phyloP scores from a whole-genome alignment of 2,888 invertebrate species.

The Ornithoptera alexandrae region DNA sequence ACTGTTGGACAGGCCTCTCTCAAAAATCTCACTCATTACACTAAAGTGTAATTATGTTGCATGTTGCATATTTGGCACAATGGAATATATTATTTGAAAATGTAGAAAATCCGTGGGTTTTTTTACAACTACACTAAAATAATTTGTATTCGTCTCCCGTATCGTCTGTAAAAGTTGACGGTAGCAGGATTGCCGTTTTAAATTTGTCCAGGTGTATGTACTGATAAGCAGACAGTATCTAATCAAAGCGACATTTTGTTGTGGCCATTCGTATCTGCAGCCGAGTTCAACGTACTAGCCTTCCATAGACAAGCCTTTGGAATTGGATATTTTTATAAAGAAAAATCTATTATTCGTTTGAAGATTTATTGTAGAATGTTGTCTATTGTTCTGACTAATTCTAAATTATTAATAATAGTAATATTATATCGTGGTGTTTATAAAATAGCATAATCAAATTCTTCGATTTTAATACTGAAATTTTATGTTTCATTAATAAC shows the following conservation, averaged over 20 bases:
- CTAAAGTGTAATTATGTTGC: no score
- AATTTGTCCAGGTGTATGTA: conserved; percentile 59
- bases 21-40: no score
- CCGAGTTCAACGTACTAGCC: conserved; percentile 40
- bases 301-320: conserved; percentile 37
- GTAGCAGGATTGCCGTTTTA: conserved; percentile 44
- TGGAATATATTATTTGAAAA: conserved; percentile 38
- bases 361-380: conserved; percentile 36
- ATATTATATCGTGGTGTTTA: not conserved
- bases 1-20: no score
- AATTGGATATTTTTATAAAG: conserved; percentile 40
- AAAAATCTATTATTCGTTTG: conserved; percentile 38
- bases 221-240: conserved; percentile 56
- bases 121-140: conserved; percentile 68
- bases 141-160: conserved; percentile 69
- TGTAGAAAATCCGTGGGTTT: conserved; percentile 53
- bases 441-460: no score
- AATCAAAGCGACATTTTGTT: conserved; percentile 50
- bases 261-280: conserved; percentile 37
- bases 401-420: not conserved
- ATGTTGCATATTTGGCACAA: not conserved
- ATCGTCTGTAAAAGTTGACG: conserved; percentile 59
- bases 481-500: no score
- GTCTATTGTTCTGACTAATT: not conserved
- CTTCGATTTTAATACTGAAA: no score